These are phyloP conservation scores for Bufo gargarizans DNA, from an alignment of 2,113 vertebrate genomes.

Conservation along the genomic window DNA sequence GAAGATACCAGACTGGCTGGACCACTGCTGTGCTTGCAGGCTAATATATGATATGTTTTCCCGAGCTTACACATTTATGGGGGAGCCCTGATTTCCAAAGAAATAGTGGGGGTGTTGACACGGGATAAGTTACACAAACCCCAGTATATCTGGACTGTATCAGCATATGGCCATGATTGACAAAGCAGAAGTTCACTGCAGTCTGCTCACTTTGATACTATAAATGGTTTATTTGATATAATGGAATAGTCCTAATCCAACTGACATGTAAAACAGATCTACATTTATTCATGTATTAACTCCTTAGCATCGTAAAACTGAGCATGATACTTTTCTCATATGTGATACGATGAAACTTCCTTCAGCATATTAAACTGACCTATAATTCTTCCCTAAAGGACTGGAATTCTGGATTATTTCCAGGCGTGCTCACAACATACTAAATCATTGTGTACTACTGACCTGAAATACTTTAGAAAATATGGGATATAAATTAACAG, in stretches of 20 bases:
- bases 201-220: constrained; percentile 5
- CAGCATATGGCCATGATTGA: constrained; percentile 14
- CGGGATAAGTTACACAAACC: constrained; percentile 32
- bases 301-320: neutral
- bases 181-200: constrained; percentile 18
- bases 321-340: neutral
- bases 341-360: neutral
- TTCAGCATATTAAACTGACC: neutral
- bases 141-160: constrained; percentile 11
- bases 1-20: constrained; percentile 47
- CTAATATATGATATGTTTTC: constrained; percentile 38
- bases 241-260: constrained; percentile 1
- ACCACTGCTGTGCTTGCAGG: constrained; percentile 10
- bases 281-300: constrained; percentile 5
- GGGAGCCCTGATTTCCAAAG: neutral
- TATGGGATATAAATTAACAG: neutral
- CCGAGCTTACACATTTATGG: constrained; percentile 8
- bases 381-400: neutral
- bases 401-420: neutral
- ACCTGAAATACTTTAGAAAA: neutral
- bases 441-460: neutral
- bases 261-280: constrained; percentile 25
- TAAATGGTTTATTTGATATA: constrained; percentile 8
- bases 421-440: neutral
- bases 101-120: constrained; percentile 27